Evolutionary conservation across 2,888 invertebrate genomes (phyloP).

Genomic region (Caenorhabditis becei): DNA sequence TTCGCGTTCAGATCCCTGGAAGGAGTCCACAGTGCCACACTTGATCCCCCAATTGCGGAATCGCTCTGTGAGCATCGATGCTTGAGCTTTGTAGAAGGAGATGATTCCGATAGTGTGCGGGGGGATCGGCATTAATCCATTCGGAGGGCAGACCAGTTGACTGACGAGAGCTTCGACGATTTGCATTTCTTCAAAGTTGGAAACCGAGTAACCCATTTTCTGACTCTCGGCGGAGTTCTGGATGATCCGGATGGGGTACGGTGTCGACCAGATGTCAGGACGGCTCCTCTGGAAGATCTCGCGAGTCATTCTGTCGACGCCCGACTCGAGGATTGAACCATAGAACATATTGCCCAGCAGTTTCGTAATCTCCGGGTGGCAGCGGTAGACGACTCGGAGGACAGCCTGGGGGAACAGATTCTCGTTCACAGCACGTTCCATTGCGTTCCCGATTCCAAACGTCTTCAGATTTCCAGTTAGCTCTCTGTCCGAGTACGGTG

Average conservation of each 20-base stretch:
- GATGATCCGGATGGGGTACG: slow-evolving; percentile 8
- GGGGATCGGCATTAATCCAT: not conserved
- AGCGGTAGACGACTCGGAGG: slow-evolving; percentile 22
- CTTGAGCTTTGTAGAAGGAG: slow-evolving; percentile 33
- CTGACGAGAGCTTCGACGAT: slow-evolving; percentile 1
- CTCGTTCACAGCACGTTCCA: slow-evolving; percentile 10
- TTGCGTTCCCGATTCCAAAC: slow-evolving; percentile 29
- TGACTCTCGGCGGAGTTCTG: not conserved
- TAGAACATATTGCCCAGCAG: slow-evolving; percentile 22
- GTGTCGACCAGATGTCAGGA: slow-evolving; percentile 19
- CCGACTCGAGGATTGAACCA: not conserved
- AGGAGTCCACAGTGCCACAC: slow-evolving; percentile 35
- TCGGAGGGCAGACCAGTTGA: not conserved
- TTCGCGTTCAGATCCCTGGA: slow-evolving; percentile 31
- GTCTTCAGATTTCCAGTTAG: not conserved
- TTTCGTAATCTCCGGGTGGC: slow-evolving; percentile 19
- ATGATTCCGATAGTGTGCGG: slow-evolving; percentile 22
- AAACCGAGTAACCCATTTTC: not conserved
- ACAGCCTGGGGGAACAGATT: slow-evolving; percentile 9
- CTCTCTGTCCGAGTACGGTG: slow-evolving; percentile 3
- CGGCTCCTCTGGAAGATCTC: not conserved
- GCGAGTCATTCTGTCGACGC: not conserved
- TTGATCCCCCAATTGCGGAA: not conserved
- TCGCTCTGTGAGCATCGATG: not conserved
- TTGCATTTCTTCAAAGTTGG: not conserved